Percentiles rank a stretch among this genome's conserved stretches.
Conservation (phyloP, 2,888 invertebrate genomes). For the Criorhina ranunculi region DNA sequence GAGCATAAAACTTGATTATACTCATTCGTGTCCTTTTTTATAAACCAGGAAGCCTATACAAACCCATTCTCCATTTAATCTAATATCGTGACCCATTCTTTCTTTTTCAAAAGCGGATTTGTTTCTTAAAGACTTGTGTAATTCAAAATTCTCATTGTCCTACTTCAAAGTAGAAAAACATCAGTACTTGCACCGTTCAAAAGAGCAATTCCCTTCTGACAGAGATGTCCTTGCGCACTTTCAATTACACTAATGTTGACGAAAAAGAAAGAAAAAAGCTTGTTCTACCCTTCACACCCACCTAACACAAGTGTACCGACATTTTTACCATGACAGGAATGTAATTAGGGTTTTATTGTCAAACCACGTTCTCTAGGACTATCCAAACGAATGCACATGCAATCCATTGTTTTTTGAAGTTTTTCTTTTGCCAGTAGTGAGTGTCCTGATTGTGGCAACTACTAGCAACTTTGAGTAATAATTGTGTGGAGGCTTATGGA, state of each 20-base stretch:
- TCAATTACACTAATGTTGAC: constrained; percentile 45
- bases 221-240: constrained; percentile 59
- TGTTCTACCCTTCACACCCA: neutral
- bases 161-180: neutral
- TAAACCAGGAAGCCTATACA: too few relatives aligned
- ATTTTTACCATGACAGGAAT: constrained; percentile 35
- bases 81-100: neutral
- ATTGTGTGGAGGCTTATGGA: neutral
- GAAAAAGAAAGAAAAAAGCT: neutral
- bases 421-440: neutral
- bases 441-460: neutral
- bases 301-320: constrained; percentile 19
- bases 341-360: constrained; percentile 55
- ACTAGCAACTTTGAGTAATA: constrained; percentile 4
- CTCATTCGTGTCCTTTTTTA: too few relatives aligned
- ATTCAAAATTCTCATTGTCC: constrained; percentile 8
- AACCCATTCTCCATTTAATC: neutral
- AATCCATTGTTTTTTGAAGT: constrained; percentile 31
- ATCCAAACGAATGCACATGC: constrained; percentile 41
- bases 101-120: neutral
- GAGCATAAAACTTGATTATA: too few relatives aligned
- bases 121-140: neutral
- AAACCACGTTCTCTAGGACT: constrained; percentile 15
- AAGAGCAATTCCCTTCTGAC: constrained; percentile 30
- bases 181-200: constrained; percentile 22